These are phyloP conservation scores for Macaria notata DNA, from an alignment of 2,888 invertebrate genomes.

Conservation along the genomic window DNA sequence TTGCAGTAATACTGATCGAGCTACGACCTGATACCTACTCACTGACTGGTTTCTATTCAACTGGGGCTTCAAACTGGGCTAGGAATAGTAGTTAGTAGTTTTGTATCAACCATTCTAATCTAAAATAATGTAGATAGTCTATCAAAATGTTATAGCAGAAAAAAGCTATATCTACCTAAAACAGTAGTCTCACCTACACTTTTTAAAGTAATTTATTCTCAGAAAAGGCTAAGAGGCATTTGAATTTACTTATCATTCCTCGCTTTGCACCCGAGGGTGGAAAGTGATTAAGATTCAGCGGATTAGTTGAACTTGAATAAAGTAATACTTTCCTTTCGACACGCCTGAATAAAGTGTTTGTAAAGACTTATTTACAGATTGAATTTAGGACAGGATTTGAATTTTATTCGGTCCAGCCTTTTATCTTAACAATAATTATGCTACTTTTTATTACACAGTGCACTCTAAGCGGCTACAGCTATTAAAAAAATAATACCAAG, in stretches of 20 bases:
- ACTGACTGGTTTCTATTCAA: slow-evolving; percentile 3
- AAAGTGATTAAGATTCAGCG: slow-evolving; percentile 56
- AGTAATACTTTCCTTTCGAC: slow-evolving; percentile 45
- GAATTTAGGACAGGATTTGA: slow-evolving; percentile 2
- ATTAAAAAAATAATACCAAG: no score
- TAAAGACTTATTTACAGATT: slow-evolving; percentile 3
- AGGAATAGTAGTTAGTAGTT: not conserved
- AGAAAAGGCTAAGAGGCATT: slow-evolving; percentile 30
- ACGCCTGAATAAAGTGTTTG: slow-evolving; percentile 13
- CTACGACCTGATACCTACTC: slow-evolving; percentile 31
- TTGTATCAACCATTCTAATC: no score
- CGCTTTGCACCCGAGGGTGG: slow-evolving; percentile 44
- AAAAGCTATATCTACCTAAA: no score
- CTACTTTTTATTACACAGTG: no score
- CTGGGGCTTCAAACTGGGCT: not conserved
- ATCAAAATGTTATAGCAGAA: no score
- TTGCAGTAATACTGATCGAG: slow-evolving; percentile 46
- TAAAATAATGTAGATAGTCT: no score
- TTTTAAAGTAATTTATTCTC: slow-evolving; percentile 18
- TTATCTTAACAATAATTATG: no score
- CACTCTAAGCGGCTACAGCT: no score
- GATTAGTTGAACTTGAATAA: slow-evolving; percentile 54
- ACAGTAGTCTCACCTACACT: no score
- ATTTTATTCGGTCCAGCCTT: not conserved
- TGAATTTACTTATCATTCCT: slow-evolving; percentile 48